Base-by-base conservation (phyloP, 2,113 vertebrate genomes). In the Terrapene triunguis region DNA sequence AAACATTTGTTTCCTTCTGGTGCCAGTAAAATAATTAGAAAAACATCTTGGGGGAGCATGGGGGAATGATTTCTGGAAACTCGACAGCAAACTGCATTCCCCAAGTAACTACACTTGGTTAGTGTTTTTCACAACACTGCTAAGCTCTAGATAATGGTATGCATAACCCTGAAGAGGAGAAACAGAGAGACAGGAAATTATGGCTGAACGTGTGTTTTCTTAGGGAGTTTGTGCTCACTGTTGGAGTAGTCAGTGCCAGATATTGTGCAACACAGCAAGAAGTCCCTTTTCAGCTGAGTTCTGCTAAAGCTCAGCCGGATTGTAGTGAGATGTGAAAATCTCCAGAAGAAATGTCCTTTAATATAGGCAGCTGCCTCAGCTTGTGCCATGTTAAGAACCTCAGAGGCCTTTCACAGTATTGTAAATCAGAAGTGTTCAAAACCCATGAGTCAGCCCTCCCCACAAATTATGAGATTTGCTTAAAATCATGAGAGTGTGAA, bases 121-220 rank as follows among this genome's bases (percentile, higher is more conserved):
- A 97, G 95, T 96, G 87, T 98, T 93, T 98, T 97, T 94, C 97
- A 95, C 93, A 97, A 96, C 93, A 95, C 94, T 87, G 93, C 92
- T 96, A 97, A 97, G 84, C 95, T 93, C 84, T 96, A 95, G 93
- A 94, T 97, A 97, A 96, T 95, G 95, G 91, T 97, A 97, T 97
- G 96, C 97, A 95, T 96, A 97, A 96, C 93, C 96, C 89, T 51
- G 7, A 95, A 91, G 89, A 97, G 92, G 89, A 97, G 97, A 97
- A 97, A 97, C 94, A 97, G 96, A 97, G 95, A 97, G 97, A 95
- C 97, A 98, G 97, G 97, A 98, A 97, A 98, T 97, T 97, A 98
- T 97, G 96, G 95, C 97, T 97, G 97, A 98, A 92, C 80, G 38
- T 5, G 96, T 98, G 96, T 98, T 98, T 98, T 97, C 97, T 98